These are phyloP conservation scores for Rissa tridactyla DNA, from an alignment of 2,113 vertebrate genomes.

Conservation along the genomic window DNA sequence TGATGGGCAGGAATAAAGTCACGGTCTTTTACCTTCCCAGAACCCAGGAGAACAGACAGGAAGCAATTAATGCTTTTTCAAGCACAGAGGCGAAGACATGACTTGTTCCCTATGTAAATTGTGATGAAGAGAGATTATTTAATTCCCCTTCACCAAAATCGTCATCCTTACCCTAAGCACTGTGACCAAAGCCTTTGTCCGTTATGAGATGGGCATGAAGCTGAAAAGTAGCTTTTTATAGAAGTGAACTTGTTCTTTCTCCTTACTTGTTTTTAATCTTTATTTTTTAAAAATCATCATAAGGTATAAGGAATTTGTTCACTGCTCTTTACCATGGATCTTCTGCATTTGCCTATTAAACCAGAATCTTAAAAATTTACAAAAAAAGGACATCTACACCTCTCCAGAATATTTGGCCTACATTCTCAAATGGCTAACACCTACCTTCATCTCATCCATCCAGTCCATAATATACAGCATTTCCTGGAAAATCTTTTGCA, in stretches of 20 bases:
- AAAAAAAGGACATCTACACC: not conserved
- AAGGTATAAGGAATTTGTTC: not conserved
- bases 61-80: slow-evolving; percentile 20
- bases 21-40: not conserved
- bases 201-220: not conserved
- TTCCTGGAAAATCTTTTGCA: slow-evolving; percentile 97
- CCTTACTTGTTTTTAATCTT: not conserved
- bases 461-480: slow-evolving; percentile 99
- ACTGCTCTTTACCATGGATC: not conserved
- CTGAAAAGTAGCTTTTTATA: not conserved
- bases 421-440: not conserved
- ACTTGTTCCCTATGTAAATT: not conserved
- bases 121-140: not conserved
- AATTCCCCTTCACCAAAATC: not conserved
- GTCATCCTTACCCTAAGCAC: not conserved
- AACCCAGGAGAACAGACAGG: not conserved
- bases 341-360: not conserved
- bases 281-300: not conserved
- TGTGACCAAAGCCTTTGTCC: not conserved
- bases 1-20: not conserved
- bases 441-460: slow-evolving; percentile 99
- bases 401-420: not conserved
- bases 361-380: not conserved
- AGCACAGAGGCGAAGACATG: slow-evolving; percentile 17
- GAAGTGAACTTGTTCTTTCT: not conserved